Conservation (phyloP, 2,888 invertebrate species). For the Geophilus truncorum region DNA sequence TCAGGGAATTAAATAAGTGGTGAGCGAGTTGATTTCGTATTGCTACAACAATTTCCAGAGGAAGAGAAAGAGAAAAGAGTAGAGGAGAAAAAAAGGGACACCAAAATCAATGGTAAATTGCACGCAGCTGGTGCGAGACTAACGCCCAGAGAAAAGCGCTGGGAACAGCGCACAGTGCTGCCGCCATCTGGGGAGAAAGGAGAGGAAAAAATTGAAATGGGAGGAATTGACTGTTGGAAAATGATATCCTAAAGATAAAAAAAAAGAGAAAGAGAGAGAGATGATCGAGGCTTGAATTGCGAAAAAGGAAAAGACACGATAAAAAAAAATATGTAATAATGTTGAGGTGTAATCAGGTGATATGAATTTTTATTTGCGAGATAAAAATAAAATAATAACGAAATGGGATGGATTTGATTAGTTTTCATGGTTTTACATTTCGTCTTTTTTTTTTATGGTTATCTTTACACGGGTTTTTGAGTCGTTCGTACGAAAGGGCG, state of each 20-base stretch:
- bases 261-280: not conserved
- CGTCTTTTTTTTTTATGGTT: not conserved
- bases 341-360: conserved; percentile 12
- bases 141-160: conserved; percentile 4
- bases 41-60: not conserved
- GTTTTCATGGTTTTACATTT: not conserved
- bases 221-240: conserved; percentile 27
- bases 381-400: not conserved
- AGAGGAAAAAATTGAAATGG: conserved; percentile 23
- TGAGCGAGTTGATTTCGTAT: not conserved
- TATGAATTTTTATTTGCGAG: not conserved
- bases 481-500: not conserved
- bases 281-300: conserved; percentile 21
- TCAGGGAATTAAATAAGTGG: not conserved
- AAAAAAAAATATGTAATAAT: conserved; percentile 4
- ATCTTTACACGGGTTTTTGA: not conserved
- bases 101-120: conserved; percentile 27
- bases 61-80: not conserved
- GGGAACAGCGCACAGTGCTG: conserved; percentile 9
- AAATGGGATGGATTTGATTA: not conserved
- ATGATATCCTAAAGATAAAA: conserved; percentile 27
- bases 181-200: not conserved
- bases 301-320: conserved; percentile 5
- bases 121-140: conserved; percentile 25
- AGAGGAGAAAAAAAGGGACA: not conserved